Percentiles rank a stretch among this genome's conserved stretches.
Evolutionary conservation across 2,113 vertebrate species (phyloP).

Genomic region (Madoqua kirkii): DNA sequence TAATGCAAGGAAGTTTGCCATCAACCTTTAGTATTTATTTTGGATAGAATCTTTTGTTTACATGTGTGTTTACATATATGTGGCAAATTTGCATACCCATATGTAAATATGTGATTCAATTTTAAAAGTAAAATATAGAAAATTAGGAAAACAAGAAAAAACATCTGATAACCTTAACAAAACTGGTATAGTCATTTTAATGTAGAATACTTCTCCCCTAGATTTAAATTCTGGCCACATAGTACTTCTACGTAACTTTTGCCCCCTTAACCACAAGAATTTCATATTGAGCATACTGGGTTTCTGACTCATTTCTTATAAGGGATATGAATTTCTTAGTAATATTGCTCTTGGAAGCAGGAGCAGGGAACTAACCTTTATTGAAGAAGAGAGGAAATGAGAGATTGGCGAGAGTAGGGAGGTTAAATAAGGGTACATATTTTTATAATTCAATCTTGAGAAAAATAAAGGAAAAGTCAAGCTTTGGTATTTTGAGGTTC

Average conservation of each 20-base stretch:
- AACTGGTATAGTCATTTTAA: neutral
- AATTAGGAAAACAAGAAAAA: neutral
- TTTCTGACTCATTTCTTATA: conserved; percentile 27
- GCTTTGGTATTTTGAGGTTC: neutral
- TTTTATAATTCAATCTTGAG: neutral
- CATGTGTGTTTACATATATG: neutral
- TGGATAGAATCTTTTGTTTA: neutral
- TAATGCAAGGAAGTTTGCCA: neutral
- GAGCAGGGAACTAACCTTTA: neutral
- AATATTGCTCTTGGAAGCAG: conserved; percentile 23
- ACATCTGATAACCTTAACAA: neutral
- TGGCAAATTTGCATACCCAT: neutral
- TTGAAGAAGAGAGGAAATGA: neutral
- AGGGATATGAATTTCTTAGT: conserved; percentile 10
- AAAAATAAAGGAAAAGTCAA: neutral
- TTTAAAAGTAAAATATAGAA: conserved; percentile 12
- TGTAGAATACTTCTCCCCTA: neutral
- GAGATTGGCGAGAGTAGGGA: neutral
- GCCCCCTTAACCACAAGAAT: neutral
- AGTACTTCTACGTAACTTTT: neutral
- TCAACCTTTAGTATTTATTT: conserved; percentile 7
- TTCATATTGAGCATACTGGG: neutral
- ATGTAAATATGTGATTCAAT: neutral
- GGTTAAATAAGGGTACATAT: neutral
- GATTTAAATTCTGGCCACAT: neutral